These are phyloP conservation scores for Choreutis nemorana DNA, from an alignment of 2,888 invertebrate species.

Conservation along the genomic window DNA sequence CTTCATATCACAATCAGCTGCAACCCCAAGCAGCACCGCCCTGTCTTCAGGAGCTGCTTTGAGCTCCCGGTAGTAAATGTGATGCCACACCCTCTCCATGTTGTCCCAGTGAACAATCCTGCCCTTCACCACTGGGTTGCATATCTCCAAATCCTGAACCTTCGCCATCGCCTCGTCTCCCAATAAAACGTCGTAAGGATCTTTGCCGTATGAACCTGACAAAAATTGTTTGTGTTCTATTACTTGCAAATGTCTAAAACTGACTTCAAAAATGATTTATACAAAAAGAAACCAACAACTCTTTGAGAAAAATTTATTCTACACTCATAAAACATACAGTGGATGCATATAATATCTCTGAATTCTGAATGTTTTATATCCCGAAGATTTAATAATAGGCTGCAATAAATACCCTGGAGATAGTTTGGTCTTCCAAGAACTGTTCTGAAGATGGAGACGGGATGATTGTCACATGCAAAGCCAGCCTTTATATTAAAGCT, in stretches of 20 bases:
- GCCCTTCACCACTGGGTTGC: constrained; percentile 28
- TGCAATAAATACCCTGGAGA: constrained; percentile 24
- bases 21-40: constrained; percentile 28
- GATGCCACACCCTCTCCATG: constrained; percentile 50
- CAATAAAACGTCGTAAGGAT: constrained; percentile 36
- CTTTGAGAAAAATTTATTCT: too few relatives aligned
- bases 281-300: too few relatives aligned
- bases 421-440: constrained; percentile 40
- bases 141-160: constrained; percentile 26
- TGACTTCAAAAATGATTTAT: too few relatives aligned
- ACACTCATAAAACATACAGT: too few relatives aligned
- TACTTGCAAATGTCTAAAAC: too few relatives aligned
- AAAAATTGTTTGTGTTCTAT: too few relatives aligned
- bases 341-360: too few relatives aligned
- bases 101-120: constrained; percentile 46
- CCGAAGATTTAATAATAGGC: too few relatives aligned
- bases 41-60: constrained; percentile 49
- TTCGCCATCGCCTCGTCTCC: constrained; percentile 30
- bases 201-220: constrained; percentile 27
- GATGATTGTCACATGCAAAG: constrained; percentile 51
- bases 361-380: too few relatives aligned
- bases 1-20: constrained; percentile 20
- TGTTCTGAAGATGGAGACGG: constrained; percentile 41
- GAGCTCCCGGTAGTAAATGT: constrained; percentile 39
- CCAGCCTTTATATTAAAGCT: constrained; percentile 44